Conservation (phyloP, 2,888 invertebrate genomes). For the Odontomyia ornata region DNA sequence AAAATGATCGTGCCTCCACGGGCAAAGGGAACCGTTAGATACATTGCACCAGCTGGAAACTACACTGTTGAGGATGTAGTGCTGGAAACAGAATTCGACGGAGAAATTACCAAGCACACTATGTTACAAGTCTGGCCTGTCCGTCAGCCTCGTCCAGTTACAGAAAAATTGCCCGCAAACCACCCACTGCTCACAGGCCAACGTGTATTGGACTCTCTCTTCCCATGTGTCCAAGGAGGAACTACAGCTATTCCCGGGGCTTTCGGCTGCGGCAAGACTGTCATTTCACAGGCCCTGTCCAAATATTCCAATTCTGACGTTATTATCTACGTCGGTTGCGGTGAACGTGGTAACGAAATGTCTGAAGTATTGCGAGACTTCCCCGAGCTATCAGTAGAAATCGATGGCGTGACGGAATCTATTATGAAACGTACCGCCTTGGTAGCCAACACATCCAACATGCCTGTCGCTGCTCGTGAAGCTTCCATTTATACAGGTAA, state of each 20-base stretch:
- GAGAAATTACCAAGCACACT: conserved; percentile 86
- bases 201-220: conserved; percentile 96
- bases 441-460: conserved; percentile 99
- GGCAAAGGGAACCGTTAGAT: conserved; percentile 95
- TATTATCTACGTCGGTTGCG: conserved; percentile 99
- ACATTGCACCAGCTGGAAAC: conserved; percentile 91
- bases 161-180: conserved; percentile 98
- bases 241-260: conserved; percentile 99
- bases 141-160: conserved; percentile 93
- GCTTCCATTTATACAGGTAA: conserved; percentile 98
- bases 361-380: conserved; percentile 98
- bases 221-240: conserved; percentile 99
- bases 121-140: conserved; percentile 99
- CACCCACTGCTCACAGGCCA: conserved; percentile 98
- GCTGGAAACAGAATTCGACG: conserved; percentile 98
- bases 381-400: conserved; percentile 97
- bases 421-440: conserved; percentile 99
- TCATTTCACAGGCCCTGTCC: conserved; percentile 98
- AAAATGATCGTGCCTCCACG: conserved; percentile 94
- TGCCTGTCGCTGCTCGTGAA: conserved; percentile 99
- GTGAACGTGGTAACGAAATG: conserved; percentile 99
- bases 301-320: conserved; percentile 99
- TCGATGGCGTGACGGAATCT: conserved; percentile 94
- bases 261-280: conserved; percentile 99
- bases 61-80: conserved; percentile 96